phyloP scores from a whole-genome alignment of 2,797 vertebrate species.

The Hippopotamyrus pictus region DNA sequence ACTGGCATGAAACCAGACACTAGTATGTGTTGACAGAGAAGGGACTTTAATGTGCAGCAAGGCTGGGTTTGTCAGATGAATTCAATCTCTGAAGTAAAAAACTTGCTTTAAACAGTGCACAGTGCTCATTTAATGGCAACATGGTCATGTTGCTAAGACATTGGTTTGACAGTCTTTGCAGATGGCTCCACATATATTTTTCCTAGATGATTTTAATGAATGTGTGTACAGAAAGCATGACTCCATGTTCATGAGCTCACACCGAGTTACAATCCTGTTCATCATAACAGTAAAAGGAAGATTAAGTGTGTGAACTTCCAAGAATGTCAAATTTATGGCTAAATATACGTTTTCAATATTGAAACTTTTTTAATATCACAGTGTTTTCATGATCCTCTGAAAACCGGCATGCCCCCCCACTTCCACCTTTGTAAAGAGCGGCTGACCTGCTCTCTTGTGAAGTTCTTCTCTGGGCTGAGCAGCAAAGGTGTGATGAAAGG shows the following conservation, averaged over 20 bases:
- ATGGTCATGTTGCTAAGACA: not conserved
- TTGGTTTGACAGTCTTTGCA: not conserved
- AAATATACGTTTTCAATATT: not conserved
- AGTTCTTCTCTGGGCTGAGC: conserved; percentile 72
- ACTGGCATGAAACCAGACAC: not conserved
- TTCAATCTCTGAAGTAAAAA: not conserved
- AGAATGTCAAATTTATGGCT: not conserved
- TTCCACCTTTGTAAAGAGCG: not conserved
- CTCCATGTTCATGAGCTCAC: not conserved
- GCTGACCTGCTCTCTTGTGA: conserved; percentile 75
- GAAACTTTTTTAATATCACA: not conserved
- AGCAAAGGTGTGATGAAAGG: conserved; percentile 88
- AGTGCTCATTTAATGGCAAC: not conserved
- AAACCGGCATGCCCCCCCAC: not conserved
- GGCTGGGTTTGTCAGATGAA: not conserved
- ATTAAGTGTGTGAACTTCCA: not conserved
- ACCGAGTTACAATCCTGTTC: not conserved
- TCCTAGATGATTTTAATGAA: not conserved
- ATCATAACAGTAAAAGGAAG: not conserved
- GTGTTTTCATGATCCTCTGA: not conserved
- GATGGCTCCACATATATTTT: not conserved
- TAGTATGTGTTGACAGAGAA: not conserved
- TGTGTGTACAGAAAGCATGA: not conserved
- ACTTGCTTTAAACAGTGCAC: not conserved
- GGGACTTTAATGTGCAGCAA: not conserved